These are phyloP conservation scores for Blennius ocellaris DNA, from an alignment of 2,113 vertebrate species.

Conservation along the genomic window DNA sequence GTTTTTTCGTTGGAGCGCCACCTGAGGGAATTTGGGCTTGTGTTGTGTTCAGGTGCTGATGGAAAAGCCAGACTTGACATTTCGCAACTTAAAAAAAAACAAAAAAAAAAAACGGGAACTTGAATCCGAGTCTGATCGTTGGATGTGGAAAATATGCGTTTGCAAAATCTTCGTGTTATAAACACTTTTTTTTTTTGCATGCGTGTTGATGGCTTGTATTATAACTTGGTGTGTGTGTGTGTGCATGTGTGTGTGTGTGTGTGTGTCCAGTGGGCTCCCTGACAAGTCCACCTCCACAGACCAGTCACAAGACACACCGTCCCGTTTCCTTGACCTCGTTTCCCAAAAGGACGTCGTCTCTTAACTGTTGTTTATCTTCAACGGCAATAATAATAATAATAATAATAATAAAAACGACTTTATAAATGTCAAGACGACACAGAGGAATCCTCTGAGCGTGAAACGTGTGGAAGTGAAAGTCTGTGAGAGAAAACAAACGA, in stretches of 20 bases:
- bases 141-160: too few species aligned
- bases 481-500: background rate
- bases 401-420: too few species aligned
- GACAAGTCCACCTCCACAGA: slow-evolving; percentile 67
- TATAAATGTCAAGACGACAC: slow-evolving; percentile 11
- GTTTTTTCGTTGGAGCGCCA: background rate
- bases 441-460: background rate
- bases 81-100: background rate
- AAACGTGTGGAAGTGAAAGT: background rate
- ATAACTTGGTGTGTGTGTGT: slow-evolving; percentile 16
- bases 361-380: background rate
- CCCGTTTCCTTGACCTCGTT: slow-evolving; percentile 29
- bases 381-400: too few species aligned
- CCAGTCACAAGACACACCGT: slow-evolving; percentile 50
- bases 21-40: background rate
- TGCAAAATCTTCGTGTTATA: too few species aligned
- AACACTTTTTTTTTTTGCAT: too few species aligned
- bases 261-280: slow-evolving; percentile 39
- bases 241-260: slow-evolving; percentile 33
- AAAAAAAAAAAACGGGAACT: too few species aligned
- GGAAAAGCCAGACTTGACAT: slow-evolving; percentile 12
- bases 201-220: too few species aligned
- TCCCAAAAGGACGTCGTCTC: slow-evolving; percentile 1
- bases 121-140: too few species aligned
- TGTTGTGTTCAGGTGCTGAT: background rate